Base-by-base conservation (phyloP, 2,797 vertebrate genomes). In the Protonibea diacanthus region DNA sequence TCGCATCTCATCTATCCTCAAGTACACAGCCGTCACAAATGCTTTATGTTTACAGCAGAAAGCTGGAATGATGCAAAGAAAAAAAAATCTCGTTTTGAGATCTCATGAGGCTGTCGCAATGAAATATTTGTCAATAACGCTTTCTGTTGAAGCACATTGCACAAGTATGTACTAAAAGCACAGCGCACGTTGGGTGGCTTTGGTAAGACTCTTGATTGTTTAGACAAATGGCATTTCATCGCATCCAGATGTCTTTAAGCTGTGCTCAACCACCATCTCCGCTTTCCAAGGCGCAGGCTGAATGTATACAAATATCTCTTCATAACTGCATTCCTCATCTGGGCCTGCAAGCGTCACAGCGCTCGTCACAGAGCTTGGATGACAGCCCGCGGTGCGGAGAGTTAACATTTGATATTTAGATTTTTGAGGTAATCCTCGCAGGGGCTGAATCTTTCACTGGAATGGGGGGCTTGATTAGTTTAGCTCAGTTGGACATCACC, bases 181-280 rank as follows among this genome's bases (percentile, higher is more conserved):
- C 81, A 51, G 76, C 55, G 76, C 93, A 81, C 90, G 85, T 92
- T 94, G 94, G 95, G 94, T 95, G 95, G 95, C 92, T 93, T 93
- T 84, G 91, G 92, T 92, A 90, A 92, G 91, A 90, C 89, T 88
- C 93, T 86, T 91, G 90, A 92, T 94, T 94, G 94, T 95, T 95
- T 95, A 95, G 93, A 95, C 94, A 94, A 95, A 95, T 93, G 94
- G 86, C 93, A 91, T 94, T 95, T 95, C 94, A 95, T 95, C 91
- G 89, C 92, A 95, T 95, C 95, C 95, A 96, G 95, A 95, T 95
- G 95, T 96, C 94, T 95, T 94, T 93, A 95, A 95, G 95, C 93
- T 90, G 93, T 90, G 93, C 93, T 93, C 92, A 88, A 92, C 93
- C 93, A 63, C 91, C 93, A 85, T 82, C 82, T 83, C 89, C 80